Percentiles rank a stretch among this genome's conserved stretches.
phyloP scores from a whole-genome alignment of 2,113 vertebrate species.

The Apus apus region DNA sequence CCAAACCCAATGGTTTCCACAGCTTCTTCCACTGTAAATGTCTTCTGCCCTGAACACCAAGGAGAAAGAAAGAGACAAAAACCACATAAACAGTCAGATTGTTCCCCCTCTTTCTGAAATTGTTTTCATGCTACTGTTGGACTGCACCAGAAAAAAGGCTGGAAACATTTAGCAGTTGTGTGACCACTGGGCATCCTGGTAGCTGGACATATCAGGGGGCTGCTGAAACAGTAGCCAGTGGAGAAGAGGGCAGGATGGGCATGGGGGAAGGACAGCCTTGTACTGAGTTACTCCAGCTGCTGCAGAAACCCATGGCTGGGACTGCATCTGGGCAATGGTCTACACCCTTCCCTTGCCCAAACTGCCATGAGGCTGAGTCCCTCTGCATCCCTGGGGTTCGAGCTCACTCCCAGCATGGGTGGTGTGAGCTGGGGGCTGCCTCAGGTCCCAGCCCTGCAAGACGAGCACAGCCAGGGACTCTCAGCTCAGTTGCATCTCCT shows the following conservation, averaged over 20 bases:
- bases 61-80: background rate
- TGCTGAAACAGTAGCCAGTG: background rate
- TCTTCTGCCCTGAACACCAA: slow-evolving; percentile 73
- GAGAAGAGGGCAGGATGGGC: background rate
- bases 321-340: background rate
- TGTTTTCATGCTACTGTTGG: background rate
- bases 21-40: slow-evolving; percentile 89
- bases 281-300: background rate
- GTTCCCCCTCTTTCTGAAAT: background rate
- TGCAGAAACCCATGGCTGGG: background rate
- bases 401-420: rapidly evolving
- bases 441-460: background rate
- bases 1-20: slow-evolving; percentile 94
- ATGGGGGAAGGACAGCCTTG: background rate
- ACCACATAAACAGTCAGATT: background rate
- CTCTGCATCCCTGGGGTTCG: rapidly evolving
- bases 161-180: background rate
- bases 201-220: rapidly evolving
- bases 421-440: background rate
- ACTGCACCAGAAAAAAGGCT: background rate
- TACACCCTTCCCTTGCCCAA: background rate
- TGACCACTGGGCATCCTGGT: background rate
- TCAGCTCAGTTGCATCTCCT: background rate
- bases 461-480: rapidly evolving
- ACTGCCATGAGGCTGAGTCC: rapidly evolving